Percentiles rank a stretch among this genome's conserved stretches.
phyloP scores from a whole-genome alignment of 2,888 invertebrate genomes.

The Melanophora roralis region DNA sequence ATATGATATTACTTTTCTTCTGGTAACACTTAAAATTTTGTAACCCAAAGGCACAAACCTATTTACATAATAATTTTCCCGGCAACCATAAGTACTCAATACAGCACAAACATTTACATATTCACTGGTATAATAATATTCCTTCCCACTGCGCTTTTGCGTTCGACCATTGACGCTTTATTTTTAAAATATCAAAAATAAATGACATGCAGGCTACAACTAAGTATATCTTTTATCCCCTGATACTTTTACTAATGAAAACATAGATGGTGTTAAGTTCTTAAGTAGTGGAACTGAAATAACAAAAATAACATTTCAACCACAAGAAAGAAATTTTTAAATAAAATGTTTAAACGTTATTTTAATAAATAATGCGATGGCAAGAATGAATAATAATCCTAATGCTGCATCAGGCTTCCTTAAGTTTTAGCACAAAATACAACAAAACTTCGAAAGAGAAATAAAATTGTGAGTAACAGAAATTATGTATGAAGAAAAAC shows the following conservation, averaged over 20 bases:
- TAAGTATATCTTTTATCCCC: constrained; percentile 31
- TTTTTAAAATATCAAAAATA: not conserved
- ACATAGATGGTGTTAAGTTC: constrained; percentile 45
- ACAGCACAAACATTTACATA: not conserved
- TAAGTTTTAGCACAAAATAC: not conserved
- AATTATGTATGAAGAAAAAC: not conserved
- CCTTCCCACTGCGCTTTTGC: not conserved
- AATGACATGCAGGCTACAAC: not conserved
- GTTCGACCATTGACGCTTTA: no score
- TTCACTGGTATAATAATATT: not conserved
- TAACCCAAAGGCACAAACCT: not conserved
- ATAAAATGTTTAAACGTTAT: constrained; percentile 49
- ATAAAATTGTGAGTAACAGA: not conserved
- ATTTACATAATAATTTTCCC: not conserved
- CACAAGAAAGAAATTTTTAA: not conserved
- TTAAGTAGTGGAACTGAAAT: constrained; percentile 11
- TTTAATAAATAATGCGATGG: constrained; percentile 49
- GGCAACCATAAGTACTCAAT: not conserved
- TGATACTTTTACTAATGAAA: constrained; percentile 49
- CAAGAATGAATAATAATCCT: constrained; percentile 36
- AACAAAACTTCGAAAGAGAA: no score
- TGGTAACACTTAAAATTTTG: not conserved
- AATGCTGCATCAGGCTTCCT: constrained; percentile 4
- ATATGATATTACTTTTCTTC: not conserved
- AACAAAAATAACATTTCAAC: not conserved